These are phyloP conservation scores for Blastobasis lacticolella DNA, from an alignment of 2,888 invertebrate genomes.

Conservation along the genomic window DNA sequence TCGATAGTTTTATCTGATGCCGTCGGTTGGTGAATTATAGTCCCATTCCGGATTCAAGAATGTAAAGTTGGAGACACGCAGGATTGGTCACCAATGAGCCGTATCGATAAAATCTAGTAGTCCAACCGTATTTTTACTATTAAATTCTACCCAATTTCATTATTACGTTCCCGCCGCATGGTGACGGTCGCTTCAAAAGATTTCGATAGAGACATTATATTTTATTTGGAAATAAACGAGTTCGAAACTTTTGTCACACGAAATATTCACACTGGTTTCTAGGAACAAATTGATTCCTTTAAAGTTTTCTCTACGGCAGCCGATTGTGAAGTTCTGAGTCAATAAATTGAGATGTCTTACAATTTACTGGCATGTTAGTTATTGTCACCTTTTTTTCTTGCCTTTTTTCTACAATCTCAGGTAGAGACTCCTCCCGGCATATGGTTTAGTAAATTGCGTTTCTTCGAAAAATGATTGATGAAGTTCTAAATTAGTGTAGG, in stretches of 20 bases:
- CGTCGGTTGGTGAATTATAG: constrained; percentile 42
- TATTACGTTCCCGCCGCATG: too few relatives aligned
- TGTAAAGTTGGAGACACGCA: constrained; percentile 40
- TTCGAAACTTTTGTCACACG: constrained; percentile 33
- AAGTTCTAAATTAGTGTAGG: constrained; percentile 48
- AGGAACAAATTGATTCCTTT: constrained; percentile 38
- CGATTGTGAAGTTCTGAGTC: constrained; percentile 25
- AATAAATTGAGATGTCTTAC: constrained; percentile 65
- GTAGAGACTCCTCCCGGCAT: constrained; percentile 49
- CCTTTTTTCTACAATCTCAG: constrained; percentile 32
- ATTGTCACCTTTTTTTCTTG: constrained; percentile 61
- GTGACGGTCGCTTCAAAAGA: constrained; percentile 35
- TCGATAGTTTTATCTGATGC: constrained; percentile 43
- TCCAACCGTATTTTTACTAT: constrained; percentile 13
- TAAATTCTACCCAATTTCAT: constrained; percentile 6
- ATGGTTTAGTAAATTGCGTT: constrained; percentile 50
- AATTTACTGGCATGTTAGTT: constrained; percentile 52
- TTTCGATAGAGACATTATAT: constrained; percentile 28
- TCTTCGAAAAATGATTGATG: constrained; percentile 61
- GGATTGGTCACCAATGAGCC: constrained; percentile 52
- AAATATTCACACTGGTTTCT: constrained; percentile 25
- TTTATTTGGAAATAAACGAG: constrained; percentile 24
- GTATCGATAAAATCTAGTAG: constrained; percentile 38
- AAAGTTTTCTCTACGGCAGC: constrained; percentile 10
- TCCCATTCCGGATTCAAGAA: constrained; percentile 54